Evolutionary conservation across 2,113 vertebrate species (phyloP), one percentile per base, ranked within the genome.

Genomic region (Istiophorus platypterus): DNA sequence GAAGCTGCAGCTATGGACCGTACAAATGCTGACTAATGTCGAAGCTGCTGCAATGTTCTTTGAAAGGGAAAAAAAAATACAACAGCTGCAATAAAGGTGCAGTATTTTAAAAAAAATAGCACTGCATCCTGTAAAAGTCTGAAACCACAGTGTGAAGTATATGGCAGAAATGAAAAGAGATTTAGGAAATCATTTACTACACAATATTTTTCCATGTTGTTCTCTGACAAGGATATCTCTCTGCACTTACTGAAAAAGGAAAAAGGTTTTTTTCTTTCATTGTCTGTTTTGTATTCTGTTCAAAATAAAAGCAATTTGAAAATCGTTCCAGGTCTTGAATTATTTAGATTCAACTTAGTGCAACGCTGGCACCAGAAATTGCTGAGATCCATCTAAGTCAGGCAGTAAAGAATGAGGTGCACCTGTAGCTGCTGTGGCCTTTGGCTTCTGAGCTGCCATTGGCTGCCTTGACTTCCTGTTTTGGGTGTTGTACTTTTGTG

Each of bases 301-400:
- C 85, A 91, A 91, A 93, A 94, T 92, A 93, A 95, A 94, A 93
- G 92, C 84, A 91, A 94, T 95, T 88, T 92, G 87, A 94, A 87
- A 95, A 91, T 80, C 91, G 82, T 89, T 89, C 67, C 77, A 39
- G 73, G 85, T 92, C 88, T 85, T 95, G 92, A 95, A 95, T 95
- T 93, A 95, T 95, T 96, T 93, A 95, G 92, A 93, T 93, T 83
- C 90, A 84, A 95, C 94, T 95, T 94, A 93, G 88, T 88, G 90
- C 90, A 82, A 94, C 73, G 85, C 84, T 82, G 85, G 90, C 87
- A 68, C 81, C 83, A 86, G 92, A 95, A 94, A 95, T 95, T 95
- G 94, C 94, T 85, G 81, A 93, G 87, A 96, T 96, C 94, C 91
- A 95, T 96, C 95, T 95, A 92, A 89, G 94, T 95, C 95, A 93